Conservation (phyloP, 2,888 invertebrate genomes). For the Acronicta aceris region DNA sequence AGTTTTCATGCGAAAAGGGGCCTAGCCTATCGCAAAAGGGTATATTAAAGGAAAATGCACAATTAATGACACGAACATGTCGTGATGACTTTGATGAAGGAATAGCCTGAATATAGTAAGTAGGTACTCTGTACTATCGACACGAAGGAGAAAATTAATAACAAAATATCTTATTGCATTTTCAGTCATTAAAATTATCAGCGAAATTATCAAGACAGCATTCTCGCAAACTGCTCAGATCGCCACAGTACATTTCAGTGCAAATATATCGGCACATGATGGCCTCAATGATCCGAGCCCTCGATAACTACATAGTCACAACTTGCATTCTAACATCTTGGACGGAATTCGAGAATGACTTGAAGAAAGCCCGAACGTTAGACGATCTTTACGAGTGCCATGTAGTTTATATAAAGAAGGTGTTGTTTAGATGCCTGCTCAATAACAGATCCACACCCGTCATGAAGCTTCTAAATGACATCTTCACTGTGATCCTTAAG, state of each 20-base stretch:
- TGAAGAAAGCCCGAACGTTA: slow-evolving; percentile 90
- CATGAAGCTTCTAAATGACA: slow-evolving; percentile 91
- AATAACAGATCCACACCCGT: slow-evolving; percentile 92
- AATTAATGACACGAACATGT: background rate
- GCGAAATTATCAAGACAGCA: slow-evolving; percentile 85
- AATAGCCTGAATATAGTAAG: too few relatives aligned
- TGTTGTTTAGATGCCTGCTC: slow-evolving; percentile 93
- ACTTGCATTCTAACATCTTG: slow-evolving; percentile 93
- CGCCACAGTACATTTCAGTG: slow-evolving; percentile 92
- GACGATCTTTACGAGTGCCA: slow-evolving; percentile 93
- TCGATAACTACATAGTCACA: slow-evolving; percentile 94
- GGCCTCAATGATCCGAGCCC: slow-evolving; percentile 92
- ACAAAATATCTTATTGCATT: slow-evolving; percentile 29
- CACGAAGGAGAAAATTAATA: too few relatives aligned
- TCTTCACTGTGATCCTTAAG: slow-evolving; percentile 92
- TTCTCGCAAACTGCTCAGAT: slow-evolving; percentile 85
- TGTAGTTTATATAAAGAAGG: slow-evolving; percentile 92
- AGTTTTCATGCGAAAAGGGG: too few relatives aligned
- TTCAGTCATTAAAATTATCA: slow-evolving; percentile 90
- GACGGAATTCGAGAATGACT: slow-evolving; percentile 92
- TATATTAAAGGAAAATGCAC: too few relatives aligned
- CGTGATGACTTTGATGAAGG: too few relatives aligned
- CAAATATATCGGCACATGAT: slow-evolving; percentile 93
- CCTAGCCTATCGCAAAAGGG: too few relatives aligned
- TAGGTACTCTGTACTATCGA: too few relatives aligned